Evolutionary conservation across 2,888 invertebrate genomes (phyloP).

Genomic region (Lobophora halterata): DNA sequence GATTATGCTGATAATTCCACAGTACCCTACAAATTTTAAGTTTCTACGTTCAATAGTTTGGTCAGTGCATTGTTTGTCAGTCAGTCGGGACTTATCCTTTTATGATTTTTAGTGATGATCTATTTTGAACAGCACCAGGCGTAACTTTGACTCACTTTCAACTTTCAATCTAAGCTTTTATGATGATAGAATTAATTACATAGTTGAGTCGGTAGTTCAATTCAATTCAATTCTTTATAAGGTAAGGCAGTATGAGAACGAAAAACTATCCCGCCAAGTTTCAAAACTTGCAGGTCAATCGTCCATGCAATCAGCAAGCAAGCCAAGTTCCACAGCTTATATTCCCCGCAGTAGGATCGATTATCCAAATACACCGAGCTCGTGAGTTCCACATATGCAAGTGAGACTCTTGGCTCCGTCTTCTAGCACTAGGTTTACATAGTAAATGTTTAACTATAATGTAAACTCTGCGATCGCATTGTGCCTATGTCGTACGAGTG

Average conservation of each 20-base stretch:
- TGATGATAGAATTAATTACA: background rate
- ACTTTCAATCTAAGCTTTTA: no score
- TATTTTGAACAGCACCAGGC: no score
- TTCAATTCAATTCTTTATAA: background rate
- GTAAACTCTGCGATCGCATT: slow-evolving; percentile 20
- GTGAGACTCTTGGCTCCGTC: slow-evolving; percentile 16
- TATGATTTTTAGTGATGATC: no score
- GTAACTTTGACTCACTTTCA: no score
- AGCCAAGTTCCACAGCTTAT: slow-evolving; percentile 24
- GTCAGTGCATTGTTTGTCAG: no score
- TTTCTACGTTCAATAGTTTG: no score
- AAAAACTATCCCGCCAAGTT: slow-evolving; percentile 5
- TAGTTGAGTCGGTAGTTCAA: background rate
- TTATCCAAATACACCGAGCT: slow-evolving; percentile 22
- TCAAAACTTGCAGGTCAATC: slow-evolving; percentile 20
- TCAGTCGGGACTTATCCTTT: no score
- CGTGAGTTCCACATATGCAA: slow-evolving; percentile 13
- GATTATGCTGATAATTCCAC: no score
- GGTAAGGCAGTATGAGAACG: slow-evolving; percentile 2
- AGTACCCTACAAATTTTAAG: no score
- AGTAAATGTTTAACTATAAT: slow-evolving; percentile 21
- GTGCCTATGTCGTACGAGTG: no score
- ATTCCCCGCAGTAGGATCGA: slow-evolving; percentile 20
- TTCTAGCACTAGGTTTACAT: slow-evolving; percentile 15
- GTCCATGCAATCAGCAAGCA: slow-evolving; percentile 14